Conservation (phyloP, 23 tunicate genomes). For the Corella eumyota region DNA sequence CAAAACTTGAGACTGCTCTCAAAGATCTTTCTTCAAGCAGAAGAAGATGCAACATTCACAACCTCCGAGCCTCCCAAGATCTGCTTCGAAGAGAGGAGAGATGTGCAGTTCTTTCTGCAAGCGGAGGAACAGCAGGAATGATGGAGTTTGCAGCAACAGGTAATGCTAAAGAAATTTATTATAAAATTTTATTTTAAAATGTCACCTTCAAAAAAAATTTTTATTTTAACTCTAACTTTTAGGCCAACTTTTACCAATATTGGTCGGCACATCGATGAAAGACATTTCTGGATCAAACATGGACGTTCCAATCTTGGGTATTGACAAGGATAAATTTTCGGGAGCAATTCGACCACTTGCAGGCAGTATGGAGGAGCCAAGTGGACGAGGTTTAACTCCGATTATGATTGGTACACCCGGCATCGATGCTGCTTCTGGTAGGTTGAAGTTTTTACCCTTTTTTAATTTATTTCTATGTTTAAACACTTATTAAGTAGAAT, state of each 20-base stretch:
- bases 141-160: slow-evolving; percentile 85
- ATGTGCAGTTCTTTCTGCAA: slow-evolving; percentile 31
- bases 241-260: slow-evolving; percentile 87
- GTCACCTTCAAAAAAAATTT: neutral
- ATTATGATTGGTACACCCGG: slow-evolving; percentile 63
- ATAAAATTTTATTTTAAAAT: neutral
- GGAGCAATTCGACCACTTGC: slow-evolving; percentile 62
- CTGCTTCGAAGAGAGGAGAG: slow-evolving; percentile 56
- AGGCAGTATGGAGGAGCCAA: slow-evolving; percentile 84
- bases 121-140: slow-evolving; percentile 76
- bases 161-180: neutral
- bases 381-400: slow-evolving; percentile 55
- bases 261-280: slow-evolving; percentile 70
- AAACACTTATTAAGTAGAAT: too few relatives aligned
- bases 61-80: slow-evolving; percentile 31
- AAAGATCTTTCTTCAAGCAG: slow-evolving; percentile 38
- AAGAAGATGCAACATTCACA: slow-evolving; percentile 24
- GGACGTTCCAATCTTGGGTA: slow-evolving; percentile 58
- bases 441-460: neutral
- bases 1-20: slow-evolving; percentile 37
- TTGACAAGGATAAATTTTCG: slow-evolving; percentile 56
- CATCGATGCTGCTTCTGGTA: slow-evolving; percentile 65
- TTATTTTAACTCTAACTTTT: neutral
- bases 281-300: slow-evolving; percentile 57
- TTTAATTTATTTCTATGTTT: neutral